Base-by-base conservation (phyloP, 2,888 invertebrate genomes). In the Vanessa cardui region DNA sequence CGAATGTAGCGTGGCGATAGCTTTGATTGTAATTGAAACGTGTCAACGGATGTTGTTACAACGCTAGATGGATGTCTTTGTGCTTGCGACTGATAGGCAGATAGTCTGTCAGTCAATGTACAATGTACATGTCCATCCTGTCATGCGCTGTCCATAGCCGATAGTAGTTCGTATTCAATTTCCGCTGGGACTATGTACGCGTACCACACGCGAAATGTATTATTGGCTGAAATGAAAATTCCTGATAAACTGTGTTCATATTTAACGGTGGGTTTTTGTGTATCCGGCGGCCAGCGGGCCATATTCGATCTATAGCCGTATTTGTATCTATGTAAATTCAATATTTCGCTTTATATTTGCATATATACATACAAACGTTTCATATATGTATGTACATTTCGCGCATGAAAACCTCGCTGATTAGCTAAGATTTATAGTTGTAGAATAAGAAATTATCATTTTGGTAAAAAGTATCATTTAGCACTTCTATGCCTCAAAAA, bases 101-200 rank as follows among this genome's bases (percentile, higher is more conserved):
- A 78, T 76, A 76, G 75, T 62, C 64, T 69, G 76, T 77, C 76
- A 74, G 70, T 74, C 74, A 70, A 31, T 63, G 68, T 72, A 70
- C 72, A 72, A 69, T 68, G 70, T 66, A 56, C 67, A 69, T 49
- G 62, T 72, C 72, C 67, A 61, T 58, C 49, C 73, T 74, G 74
- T 75, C 82, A 82, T 75, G 73, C 66, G 68, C 75, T 74, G 73
- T 79, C 80, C 82, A 80, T 79, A 78, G 77, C 78, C 81, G 75
- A 78, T 77, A 84, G 84, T 69, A 70, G 76, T 85, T 83, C 86
- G 81, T 78, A 85, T 88, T 87, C 87, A 88, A 89, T 89, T 89
- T 88, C 87, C 89, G 87, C 76, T 75, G 69, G 68, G 62, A 66
- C 72, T 77, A 71, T 79, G 77, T 80, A 77, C 76, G 79, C 81